These are phyloP conservation scores for Frankliniella fusca DNA, from an alignment of 2,888 invertebrate species.

Conservation along the genomic window DNA sequence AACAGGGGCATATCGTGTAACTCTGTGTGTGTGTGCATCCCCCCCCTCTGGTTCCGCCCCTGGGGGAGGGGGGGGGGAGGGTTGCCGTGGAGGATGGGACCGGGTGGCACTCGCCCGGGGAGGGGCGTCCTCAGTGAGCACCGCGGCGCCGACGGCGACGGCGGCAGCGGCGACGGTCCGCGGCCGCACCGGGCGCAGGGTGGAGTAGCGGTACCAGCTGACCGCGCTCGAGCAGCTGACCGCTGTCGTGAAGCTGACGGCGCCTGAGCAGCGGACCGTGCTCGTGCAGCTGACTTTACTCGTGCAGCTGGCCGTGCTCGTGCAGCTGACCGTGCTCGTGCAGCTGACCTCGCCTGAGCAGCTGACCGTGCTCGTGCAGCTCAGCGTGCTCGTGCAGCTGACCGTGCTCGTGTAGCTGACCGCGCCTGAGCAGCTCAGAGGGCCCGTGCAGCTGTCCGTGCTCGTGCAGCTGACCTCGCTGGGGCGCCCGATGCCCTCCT, in stretches of 20 bases:
- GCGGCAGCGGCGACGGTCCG: neutral
- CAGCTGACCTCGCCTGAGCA: no score
- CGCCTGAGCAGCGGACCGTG: no score
- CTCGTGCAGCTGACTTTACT: no score
- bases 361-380: no score
- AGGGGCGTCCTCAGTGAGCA: constrained; percentile 7
- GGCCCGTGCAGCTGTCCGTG: no score
- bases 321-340: no score
- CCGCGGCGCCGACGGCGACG: neutral
- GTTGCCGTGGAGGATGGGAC: neutral
- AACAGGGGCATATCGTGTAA: constrained; percentile 14
- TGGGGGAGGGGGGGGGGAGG: neutral
- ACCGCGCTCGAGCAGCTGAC: neutral
- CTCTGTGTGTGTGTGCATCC: neutral
- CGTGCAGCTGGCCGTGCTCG: no score
- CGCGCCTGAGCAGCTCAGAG: no score
- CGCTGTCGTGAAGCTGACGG: neutral
- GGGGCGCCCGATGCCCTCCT: no score
- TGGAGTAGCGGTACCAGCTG: neutral
- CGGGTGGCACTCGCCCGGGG: neutral
- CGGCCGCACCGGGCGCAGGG: neutral
- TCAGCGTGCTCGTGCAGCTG: no score
- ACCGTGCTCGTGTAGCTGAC: no score
- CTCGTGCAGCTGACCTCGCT: no score
- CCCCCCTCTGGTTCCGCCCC: neutral